Conservation (phyloP, 1,140 invertebrate genomes). For the Lordiphosa mommai region DNA sequence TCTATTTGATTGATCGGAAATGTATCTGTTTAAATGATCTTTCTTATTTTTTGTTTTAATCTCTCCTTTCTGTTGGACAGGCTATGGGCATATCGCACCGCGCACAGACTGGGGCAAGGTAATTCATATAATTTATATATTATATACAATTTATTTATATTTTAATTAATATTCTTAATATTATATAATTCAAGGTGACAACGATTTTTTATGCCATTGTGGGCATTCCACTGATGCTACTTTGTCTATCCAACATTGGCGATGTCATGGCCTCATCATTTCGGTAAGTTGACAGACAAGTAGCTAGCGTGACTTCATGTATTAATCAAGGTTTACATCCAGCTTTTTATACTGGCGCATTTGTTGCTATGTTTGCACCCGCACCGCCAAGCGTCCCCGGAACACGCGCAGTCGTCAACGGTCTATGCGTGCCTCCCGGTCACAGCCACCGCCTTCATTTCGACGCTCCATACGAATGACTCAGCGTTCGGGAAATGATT, state of each 20-base stretch:
- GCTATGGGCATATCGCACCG: constrained; percentile 97
- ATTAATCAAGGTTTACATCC: neutral
- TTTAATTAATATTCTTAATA: too few species aligned
- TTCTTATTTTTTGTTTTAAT: constrained; percentile 1
- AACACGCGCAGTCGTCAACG: constrained; percentile 70
- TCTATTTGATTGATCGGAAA: too few species aligned
- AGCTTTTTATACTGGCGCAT: constrained; percentile 94
- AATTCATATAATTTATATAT: too few species aligned
- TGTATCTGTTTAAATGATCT: constrained; percentile 1
- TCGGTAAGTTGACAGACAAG: constrained; percentile 81
- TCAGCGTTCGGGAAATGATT: constrained; percentile 84
- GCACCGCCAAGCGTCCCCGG: constrained; percentile 85
- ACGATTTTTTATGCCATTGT: constrained; percentile 98
- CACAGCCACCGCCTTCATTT: constrained; percentile 76
- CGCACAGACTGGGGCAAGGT: constrained; percentile 95
- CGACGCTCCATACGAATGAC: constrained; percentile 84
- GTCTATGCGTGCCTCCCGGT: constrained; percentile 73
- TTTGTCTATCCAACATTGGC: constrained; percentile 97
- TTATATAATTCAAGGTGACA: too few species aligned
- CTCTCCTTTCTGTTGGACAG: constrained; percentile 80
- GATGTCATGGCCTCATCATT: constrained; percentile 97
- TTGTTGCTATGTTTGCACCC: constrained; percentile 93
- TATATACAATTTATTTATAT: too few species aligned
- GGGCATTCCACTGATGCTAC: constrained; percentile 95
- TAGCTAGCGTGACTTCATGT: neutral